Percentiles rank a stretch among this genome's conserved stretches.
Conservation (phyloP, 2,113 vertebrate species). For the Poecile atricapillus region DNA sequence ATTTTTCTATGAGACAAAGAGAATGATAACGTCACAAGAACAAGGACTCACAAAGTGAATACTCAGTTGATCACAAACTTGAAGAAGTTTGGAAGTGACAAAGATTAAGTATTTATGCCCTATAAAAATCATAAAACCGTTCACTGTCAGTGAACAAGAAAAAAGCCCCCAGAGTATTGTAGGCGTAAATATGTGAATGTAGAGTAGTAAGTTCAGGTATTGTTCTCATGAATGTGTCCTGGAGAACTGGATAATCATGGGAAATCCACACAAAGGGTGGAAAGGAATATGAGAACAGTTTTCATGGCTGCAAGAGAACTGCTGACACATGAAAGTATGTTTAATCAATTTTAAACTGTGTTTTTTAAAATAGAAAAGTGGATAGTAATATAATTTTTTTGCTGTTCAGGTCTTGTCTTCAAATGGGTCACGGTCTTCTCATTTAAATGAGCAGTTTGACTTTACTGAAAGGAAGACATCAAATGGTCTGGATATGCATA, state of each 20-base stretch:
- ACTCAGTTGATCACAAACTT: constrained; percentile 9
- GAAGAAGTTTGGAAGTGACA: constrained; percentile 8
- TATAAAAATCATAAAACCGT: neutral
- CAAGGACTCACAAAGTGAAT: constrained; percentile 21
- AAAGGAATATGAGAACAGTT: neutral
- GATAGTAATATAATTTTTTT: neutral
- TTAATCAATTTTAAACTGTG: constrained; percentile 27
- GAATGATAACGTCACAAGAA: constrained; percentile 32
- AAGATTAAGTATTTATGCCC: constrained; percentile 25
- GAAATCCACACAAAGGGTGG: neutral
- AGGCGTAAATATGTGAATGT: neutral
- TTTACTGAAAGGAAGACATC: constrained; percentile 5
- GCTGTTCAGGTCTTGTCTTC: constrained; percentile 8
- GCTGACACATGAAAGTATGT: neutral
- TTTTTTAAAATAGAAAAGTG: constrained; percentile 14
- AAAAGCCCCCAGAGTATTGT: neutral
- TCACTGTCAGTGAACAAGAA: constrained; percentile 9
- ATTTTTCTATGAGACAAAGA: constrained; percentile 68
- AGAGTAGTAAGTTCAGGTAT: neutral
- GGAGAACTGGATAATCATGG: constrained; percentile 20
- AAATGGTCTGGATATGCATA: neutral
- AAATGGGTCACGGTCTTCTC: constrained; percentile 1
- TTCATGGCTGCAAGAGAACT: neutral
- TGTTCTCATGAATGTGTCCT: constrained; percentile 36
- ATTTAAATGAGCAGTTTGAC: neutral